phyloP scores from a whole-genome alignment of 2,797 vertebrate genomes.

The Geotrypetes seraphini region DNA sequence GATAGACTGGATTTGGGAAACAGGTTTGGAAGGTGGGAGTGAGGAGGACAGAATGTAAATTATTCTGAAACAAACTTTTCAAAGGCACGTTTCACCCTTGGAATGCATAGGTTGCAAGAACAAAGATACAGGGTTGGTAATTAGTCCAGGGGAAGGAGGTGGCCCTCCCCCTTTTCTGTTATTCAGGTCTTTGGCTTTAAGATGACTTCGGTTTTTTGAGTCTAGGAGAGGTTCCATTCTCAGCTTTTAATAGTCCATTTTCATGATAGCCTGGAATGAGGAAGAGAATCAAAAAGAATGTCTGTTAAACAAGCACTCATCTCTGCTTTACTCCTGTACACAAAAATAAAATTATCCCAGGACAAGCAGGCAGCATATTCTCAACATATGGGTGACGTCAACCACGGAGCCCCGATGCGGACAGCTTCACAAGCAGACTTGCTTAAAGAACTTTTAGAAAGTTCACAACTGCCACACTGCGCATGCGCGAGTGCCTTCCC shows the following conservation, averaged over 20 bases:
- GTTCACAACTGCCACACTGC: too few species aligned
- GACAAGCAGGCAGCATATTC: too few species aligned
- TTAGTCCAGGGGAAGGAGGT: conserved; percentile 19
- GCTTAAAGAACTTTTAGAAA: too few species aligned
- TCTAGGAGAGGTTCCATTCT: conserved; percentile 84
- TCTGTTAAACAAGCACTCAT: background rate
- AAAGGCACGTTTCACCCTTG: conserved; percentile 16
- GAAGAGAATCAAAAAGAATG: background rate
- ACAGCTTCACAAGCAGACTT: too few species aligned
- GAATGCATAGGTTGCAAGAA: background rate
- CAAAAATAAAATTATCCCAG: too few species aligned
- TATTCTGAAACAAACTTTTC: too few species aligned
- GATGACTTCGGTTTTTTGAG: conserved; percentile 90
- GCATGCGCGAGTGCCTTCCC: too few species aligned
- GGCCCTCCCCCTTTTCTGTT: conserved; percentile 26
- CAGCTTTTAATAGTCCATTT: conserved; percentile 83
- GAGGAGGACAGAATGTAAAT: conserved; percentile 17
- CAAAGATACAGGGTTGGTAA: conserved; percentile 3
- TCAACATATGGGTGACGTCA: too few species aligned
- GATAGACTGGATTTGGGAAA: too few species aligned
- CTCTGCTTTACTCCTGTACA: background rate
- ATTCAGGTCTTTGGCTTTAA: conserved; percentile 49
- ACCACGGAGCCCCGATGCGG: too few species aligned
- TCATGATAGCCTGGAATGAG: conserved; percentile 74
- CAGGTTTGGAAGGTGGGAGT: conserved; percentile 1